Conservation (phyloP, 2,888 invertebrate species). For the Acanthosepion lycidas region DNA sequence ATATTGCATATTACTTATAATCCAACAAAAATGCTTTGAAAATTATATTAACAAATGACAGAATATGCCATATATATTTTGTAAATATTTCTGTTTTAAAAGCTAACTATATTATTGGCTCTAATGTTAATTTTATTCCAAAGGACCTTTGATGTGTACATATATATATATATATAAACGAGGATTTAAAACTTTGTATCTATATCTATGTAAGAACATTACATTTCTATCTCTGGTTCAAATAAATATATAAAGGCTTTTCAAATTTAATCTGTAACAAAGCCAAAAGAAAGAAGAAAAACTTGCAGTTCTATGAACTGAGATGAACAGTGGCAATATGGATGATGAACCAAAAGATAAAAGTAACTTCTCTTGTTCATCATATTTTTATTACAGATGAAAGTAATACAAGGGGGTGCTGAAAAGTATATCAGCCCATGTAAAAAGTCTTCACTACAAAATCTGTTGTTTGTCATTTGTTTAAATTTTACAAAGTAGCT, state of each 20-base stretch:
- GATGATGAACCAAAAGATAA: neutral
- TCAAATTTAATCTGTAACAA: neutral
- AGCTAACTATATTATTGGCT: neutral
- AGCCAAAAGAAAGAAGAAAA: neutral
- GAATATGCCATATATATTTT: neutral
- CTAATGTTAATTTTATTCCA: neutral
- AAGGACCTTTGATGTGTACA: neutral
- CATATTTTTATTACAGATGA: neutral
- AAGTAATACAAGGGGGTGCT: neutral
- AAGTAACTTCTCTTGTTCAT: neutral
- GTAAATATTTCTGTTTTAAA: neutral
- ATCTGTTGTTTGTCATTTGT: too few relatives aligned
- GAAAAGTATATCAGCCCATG: too few relatives aligned
- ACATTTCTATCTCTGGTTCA: neutral
- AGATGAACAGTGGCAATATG: neutral
- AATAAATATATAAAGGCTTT: neutral
- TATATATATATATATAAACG: neutral
- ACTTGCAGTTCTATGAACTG: neutral
- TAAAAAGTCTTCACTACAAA: too few relatives aligned
- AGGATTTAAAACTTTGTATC: neutral
- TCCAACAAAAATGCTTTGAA: neutral
- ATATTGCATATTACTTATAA: neutral
- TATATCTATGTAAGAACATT: neutral
- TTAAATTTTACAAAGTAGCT: too few relatives aligned
- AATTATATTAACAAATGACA: neutral